Evolutionary conservation across 2,888 invertebrate species (phyloP).

Genomic region (Dexiosoma caninum): DNA sequence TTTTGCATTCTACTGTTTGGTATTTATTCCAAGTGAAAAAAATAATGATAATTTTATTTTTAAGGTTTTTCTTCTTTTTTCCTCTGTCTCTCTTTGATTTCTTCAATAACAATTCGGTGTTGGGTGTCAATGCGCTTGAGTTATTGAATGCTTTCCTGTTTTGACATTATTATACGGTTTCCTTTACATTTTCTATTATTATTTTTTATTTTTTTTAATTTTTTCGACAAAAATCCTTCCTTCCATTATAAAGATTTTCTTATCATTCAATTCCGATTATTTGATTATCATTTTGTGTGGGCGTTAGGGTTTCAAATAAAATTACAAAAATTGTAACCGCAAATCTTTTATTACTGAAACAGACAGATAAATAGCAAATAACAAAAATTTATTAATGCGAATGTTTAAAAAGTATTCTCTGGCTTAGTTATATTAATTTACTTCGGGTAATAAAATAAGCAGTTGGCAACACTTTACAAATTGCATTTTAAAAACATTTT

Average conservation of each 20-base stretch:
- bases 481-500: no score
- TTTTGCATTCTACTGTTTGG: constrained; percentile 6
- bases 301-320: neutral
- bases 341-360: constrained; percentile 25
- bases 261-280: constrained; percentile 36
- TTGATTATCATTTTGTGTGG: constrained; percentile 9
- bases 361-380: neutral
- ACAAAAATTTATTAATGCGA: no score
- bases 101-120: constrained; percentile 30
- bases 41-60: constrained; percentile 32
- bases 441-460: no score
- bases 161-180: constrained; percentile 35
- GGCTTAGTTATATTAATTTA: no score
- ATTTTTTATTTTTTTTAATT: no score
- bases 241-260: constrained; percentile 31
- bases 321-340: neutral
- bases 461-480: no score
- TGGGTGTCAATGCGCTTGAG: constrained; percentile 46
- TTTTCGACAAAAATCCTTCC: constrained; percentile 22
- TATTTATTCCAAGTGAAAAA: neutral
- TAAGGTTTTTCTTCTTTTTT: neutral
- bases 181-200: no score
- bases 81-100: neutral
- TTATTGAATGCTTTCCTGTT: constrained; percentile 45
- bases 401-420: no score